Base-by-base conservation (phyloP, 2,113 vertebrate species). In the Psilopsiagon aymara region DNA sequence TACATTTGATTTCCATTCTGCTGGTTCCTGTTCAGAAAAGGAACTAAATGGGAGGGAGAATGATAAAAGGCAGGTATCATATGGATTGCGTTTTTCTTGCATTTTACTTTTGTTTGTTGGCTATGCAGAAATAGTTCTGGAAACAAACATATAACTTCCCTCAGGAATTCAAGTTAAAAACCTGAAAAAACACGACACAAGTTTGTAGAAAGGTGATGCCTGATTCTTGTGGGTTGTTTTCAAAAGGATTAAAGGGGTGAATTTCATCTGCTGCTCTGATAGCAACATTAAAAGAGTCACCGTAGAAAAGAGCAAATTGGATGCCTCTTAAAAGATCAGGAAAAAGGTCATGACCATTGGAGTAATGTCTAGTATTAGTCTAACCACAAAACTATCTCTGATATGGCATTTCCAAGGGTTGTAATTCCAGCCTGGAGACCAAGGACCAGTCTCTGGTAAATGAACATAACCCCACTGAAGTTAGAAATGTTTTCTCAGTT, bases 21-120 rank as follows among this genome's bases (percentile, higher is more conserved):
- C 37, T 86, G 49, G 33, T 86, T 94, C 15, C 44, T 47, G 21
- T 89, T 97, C 63, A 94, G 60, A 77, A 94, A 93, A 93, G 18
- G 15, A 93, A 33, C 31, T 80, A 29, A 90, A 75, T 8, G 7
- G 43, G 20, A 63, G 21, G 59, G 75, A 60, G 19, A 18, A 44
- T 69, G 47, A 90, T 44, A 37, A 86, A 94, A 90, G 83, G 17
- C 82, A 88, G 78, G 37, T 70, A 59, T 57, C 5, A 27, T 28
- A n/a, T 0, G 1, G 55, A 52, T 8, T 37, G 24, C 63, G 24
- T 5, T 66, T 93, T 80, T 69, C 57, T 90, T 83, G 10, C n/a
- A 64, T 92, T 86, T 91, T 81, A 17, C 11, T 74, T 90, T 43
- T 37, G 8, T 79, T 81, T 24, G 25, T 49, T 92, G 35, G 17